These are phyloP conservation scores for Ibycter americanus DNA, from an alignment of 2,797 vertebrate species.

Conservation along the genomic window DNA sequence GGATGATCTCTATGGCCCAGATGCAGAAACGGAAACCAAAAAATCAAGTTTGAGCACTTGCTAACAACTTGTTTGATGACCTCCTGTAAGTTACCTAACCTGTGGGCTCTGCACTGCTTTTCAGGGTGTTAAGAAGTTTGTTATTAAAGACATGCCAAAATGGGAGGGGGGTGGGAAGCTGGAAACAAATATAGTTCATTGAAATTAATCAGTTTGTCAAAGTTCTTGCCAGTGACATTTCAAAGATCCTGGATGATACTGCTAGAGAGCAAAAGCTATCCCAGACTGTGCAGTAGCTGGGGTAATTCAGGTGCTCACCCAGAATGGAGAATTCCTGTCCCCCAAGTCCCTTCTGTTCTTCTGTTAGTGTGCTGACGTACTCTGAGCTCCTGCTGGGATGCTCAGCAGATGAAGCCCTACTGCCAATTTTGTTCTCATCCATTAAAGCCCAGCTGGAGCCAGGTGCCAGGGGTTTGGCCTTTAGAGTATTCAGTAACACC, in stretches of 20 bases:
- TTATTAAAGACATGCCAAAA: background rate
- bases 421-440: background rate
- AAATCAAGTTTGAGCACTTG: background rate
- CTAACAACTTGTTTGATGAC: background rate
- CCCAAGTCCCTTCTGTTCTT: background rate
- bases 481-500: background rate
- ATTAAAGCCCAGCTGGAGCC: background rate
- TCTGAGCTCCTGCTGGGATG: background rate
- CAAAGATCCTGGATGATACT: background rate
- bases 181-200: background rate
- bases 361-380: rapidly evolving
- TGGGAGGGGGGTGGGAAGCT: background rate
- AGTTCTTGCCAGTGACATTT: background rate
- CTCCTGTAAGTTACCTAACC: background rate
- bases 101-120: background rate
- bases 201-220: background rate
- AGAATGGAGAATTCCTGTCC: background rate
- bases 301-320: background rate
- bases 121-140: background rate
- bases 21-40: background rate
- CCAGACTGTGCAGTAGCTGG: background rate
- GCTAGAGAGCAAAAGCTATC: background rate
- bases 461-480: background rate
- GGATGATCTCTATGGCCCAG: background rate
- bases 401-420: background rate